Evolutionary conservation across 2,113 vertebrate genomes (phyloP).

Genomic region (Daubentonia madagascariensis): DNA sequence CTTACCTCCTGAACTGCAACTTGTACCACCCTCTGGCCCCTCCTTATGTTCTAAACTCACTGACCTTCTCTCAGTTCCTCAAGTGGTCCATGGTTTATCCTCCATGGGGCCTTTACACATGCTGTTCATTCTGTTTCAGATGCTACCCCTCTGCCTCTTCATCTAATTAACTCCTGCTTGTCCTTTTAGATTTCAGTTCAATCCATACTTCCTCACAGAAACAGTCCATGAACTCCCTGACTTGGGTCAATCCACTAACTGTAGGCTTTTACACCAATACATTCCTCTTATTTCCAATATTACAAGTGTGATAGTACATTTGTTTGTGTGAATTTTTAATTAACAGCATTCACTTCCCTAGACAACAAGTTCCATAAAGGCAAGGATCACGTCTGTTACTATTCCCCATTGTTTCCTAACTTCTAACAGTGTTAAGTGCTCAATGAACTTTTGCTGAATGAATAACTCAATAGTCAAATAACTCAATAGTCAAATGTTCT

Average conservation of each 20-base stretch:
- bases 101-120: background rate
- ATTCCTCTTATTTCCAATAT: slow-evolving; percentile 15
- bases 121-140: background rate
- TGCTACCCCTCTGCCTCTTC: background rate
- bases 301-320: background rate
- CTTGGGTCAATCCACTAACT: background rate
- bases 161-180: slow-evolving; percentile 10
- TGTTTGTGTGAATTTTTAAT: slow-evolving; percentile 34
- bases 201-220: background rate
- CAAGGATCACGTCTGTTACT: background rate
- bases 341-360: slow-evolving; percentile 22
- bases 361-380: background rate
- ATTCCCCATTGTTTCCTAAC: background rate
- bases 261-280: background rate
- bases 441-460: slow-evolving; percentile 7
- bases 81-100: background rate
- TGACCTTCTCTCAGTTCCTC: background rate
- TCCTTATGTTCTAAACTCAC: slow-evolving; percentile 14
- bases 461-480: slow-evolving; percentile 25
- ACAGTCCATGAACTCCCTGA: background rate
- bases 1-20: background rate
- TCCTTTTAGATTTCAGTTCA: slow-evolving; percentile 18
- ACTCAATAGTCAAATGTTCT: slow-evolving; percentile 35
- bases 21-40: background rate
- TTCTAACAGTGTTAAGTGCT: background rate